These are phyloP conservation scores for Drosophila anomelani DNA, from an alignment of 2,888 invertebrate species.

Conservation along the genomic window DNA sequence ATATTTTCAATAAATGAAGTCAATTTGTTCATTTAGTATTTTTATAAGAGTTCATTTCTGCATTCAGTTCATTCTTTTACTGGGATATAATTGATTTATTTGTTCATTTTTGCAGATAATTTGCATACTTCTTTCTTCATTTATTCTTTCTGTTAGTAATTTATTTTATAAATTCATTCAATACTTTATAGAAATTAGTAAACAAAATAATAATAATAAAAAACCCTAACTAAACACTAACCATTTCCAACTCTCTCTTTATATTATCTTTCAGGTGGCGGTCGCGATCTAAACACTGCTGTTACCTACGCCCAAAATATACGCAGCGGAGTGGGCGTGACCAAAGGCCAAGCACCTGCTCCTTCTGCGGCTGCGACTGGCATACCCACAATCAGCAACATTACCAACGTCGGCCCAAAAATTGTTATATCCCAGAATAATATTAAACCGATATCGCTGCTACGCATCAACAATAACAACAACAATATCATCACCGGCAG, in stretches of 20 bases:
- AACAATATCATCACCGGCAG: slow-evolving; percentile 29
- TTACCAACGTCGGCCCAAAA: slow-evolving; percentile 18
- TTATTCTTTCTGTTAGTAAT: too few species aligned
- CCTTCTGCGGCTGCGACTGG: slow-evolving; percentile 23
- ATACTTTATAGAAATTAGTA: too few species aligned
- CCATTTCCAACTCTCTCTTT: background rate
- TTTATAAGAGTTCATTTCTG: too few species aligned
- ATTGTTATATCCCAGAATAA: slow-evolving; percentile 55
- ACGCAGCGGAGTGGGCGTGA: slow-evolving; percentile 80
- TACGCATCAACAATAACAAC: slow-evolving; percentile 44
- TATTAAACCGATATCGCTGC: slow-evolving; percentile 40
- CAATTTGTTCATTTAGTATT: too few species aligned
- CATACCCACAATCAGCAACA: background rate
- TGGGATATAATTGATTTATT: too few species aligned
- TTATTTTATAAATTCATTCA: too few species aligned
- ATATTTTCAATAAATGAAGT: too few species aligned
- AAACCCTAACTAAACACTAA: background rate
- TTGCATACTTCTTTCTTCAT: too few species aligned
- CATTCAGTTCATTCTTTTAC: too few species aligned
- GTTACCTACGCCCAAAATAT: slow-evolving; percentile 87
- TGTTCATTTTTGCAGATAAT: too few species aligned
- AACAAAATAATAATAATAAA: background rate
- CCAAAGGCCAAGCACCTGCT: slow-evolving; percentile 5
- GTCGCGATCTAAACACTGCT: slow-evolving; percentile 93
- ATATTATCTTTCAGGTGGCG: slow-evolving; percentile 88